These are phyloP conservation scores for Alcedo quadribrachys DNA, from an alignment of 2,797 vertebrate species.

Conservation along the genomic window DNA sequence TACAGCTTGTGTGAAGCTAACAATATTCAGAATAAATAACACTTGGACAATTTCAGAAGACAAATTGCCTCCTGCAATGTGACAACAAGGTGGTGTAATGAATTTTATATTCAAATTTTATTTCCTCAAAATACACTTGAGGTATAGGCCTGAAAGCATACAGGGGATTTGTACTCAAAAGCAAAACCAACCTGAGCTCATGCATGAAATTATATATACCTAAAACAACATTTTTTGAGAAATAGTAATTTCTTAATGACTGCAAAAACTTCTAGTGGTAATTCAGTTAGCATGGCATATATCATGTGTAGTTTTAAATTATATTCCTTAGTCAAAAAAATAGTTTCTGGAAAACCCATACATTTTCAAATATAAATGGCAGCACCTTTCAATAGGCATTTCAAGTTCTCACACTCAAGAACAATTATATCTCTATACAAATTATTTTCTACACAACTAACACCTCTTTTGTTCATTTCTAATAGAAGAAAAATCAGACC, in stretches of 20 bases:
- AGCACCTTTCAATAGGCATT: neutral
- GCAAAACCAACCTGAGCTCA: neutral
- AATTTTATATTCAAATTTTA: neutral
- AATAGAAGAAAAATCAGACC: neutral
- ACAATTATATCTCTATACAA: neutral
- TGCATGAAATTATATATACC: neutral
- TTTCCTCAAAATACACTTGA: neutral
- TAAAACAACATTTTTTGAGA: neutral
- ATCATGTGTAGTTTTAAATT: neutral
- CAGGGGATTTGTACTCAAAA: neutral
- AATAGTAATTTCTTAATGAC: neutral
- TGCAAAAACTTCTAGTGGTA: neutral
- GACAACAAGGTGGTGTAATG: neutral
- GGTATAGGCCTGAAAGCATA: neutral
- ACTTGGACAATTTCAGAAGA: neutral
- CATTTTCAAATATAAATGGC: neutral
- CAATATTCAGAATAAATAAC: neutral
- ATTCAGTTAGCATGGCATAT: neutral
- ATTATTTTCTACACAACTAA: neutral
- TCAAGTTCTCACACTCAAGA: neutral
- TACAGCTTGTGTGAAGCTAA: neutral
- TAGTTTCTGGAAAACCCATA: neutral
- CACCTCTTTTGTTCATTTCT: neutral
- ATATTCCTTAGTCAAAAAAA: neutral
- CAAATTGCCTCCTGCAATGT: neutral